These are phyloP conservation scores for Brachyalestes nurse DNA, from an alignment of 2,797 vertebrate species.

Conservation along the genomic window DNA sequence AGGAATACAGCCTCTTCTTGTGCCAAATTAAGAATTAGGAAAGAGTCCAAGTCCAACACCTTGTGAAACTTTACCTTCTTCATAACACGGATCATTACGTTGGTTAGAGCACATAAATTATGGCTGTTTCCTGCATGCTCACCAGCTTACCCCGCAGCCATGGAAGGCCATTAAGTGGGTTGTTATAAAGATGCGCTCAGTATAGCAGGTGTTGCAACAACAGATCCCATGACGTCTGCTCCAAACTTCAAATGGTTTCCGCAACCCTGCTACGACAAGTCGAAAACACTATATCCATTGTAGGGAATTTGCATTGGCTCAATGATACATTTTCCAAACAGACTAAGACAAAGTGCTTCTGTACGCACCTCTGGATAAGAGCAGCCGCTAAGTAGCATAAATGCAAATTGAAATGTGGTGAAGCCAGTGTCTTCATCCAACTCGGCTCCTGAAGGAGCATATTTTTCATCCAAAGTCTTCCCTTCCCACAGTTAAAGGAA, in stretches of 20 bases:
- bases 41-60: constrained; percentile 21
- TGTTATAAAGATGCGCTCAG: constrained; percentile 8
- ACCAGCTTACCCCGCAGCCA: constrained; percentile 10
- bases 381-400: not conserved
- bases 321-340: not conserved
- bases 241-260: constrained; percentile 20
- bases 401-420: not conserved
- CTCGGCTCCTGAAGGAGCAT: not conserved
- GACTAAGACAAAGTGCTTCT: not conserved
- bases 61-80: constrained; percentile 39
- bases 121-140: constrained; percentile 26
- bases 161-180: constrained; percentile 1
- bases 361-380: not conserved
- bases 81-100: constrained; percentile 27
- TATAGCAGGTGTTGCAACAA: constrained; percentile 8
- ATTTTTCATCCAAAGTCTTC: not conserved
- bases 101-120: constrained; percentile 11
- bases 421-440: not conserved
- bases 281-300: constrained; percentile 14
- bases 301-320: not conserved
- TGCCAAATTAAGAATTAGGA: constrained; percentile 5
- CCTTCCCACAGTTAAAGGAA: no score
- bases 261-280: not conserved
- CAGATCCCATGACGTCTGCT: constrained; percentile 11
- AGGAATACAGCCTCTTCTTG: not conserved